A percentile compares a stretch with the other conserved stretches of the same genome.
Conservation (phyloP, 1,140 invertebrate genomes). For the Camponotus vicinus region DNA sequence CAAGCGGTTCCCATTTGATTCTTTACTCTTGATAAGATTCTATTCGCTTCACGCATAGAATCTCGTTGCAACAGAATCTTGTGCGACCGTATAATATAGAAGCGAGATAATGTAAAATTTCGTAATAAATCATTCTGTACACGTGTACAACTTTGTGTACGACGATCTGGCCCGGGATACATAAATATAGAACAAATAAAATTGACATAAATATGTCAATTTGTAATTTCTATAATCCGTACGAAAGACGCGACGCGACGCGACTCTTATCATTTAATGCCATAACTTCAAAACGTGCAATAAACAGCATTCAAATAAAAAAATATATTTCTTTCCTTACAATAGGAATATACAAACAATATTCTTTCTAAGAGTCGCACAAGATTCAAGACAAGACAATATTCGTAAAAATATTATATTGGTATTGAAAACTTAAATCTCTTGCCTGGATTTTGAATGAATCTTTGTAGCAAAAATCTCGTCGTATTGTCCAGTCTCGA, state of each 20-base stretch:
- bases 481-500: too few species aligned
- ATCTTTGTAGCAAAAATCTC: too few species aligned
- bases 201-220: constrained; percentile 13
- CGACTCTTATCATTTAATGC: constrained; percentile 1
- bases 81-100: background rate
- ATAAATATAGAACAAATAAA: background rate
- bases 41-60: background rate
- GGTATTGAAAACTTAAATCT: too few species aligned
- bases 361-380: too few species aligned
- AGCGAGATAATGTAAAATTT: constrained; percentile 25
- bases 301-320: background rate
- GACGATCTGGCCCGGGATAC: background rate
- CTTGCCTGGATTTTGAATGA: too few species aligned
- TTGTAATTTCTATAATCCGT: constrained; percentile 3
- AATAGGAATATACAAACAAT: background rate
- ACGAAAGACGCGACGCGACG: background rate
- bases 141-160: background rate
- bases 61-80: background rate
- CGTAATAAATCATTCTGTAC: constrained; percentile 30
- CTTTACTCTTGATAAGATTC: constrained; percentile 35
- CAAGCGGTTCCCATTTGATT: constrained; percentile 13
- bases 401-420: too few species aligned
- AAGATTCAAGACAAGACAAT: too few species aligned
- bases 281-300: background rate
- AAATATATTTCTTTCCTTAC: background rate